Base-by-base conservation (phyloP, 2,888 invertebrate species). In the Lasioglossum malachurum region DNA sequence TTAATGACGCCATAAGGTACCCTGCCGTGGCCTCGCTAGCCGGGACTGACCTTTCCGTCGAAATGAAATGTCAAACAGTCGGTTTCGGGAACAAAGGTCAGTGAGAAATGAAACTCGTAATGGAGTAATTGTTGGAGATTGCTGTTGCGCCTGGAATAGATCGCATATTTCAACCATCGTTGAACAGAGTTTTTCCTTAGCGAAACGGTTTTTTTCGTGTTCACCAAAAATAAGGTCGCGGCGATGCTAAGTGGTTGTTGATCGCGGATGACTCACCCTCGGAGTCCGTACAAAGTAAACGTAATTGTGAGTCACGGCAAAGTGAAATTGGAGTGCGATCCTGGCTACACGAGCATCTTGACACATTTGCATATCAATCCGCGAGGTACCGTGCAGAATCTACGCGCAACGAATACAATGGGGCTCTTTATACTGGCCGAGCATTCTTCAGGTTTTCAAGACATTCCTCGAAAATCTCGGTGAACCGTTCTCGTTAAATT, bases 311-410 rank as follows among this genome's bases (percentile, higher is more conserved):
- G 78, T 86, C 83, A 82, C 64, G 75, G 57, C 16, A 31, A 74
- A 78, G 76, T 79, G 83, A 90, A 87, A 90, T 83, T 82, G 75
- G 53, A 77, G 83, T 75, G 80, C 44, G 78, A 82, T 76, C 38
- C 67, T 31, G n/a, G 71, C 27, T 74, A 72, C 60, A 35, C 67
- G 80, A 27, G 73, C 80, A 80, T 86, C 86, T 75, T 76, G 69
- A 72, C 80, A 74, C 78, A 83, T 84, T 87, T 87, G 75, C 84
- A 88, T 88, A 82, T 82, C 87, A 86, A 87, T 86, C 80, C 78
- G 49, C 72, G 27, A 67, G 72, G 57, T 78, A 69, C 69, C 19
- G 57, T 69, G 16, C 60, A 14, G 69, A 80, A 57, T 74, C 84
- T 84, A 79, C 86, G 82, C 71, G 57, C 71, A 31, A 71, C 49